These are phyloP conservation scores for Macrosiphum euphorbiae DNA, from an alignment of 2,888 invertebrate species.

Conservation along the genomic window DNA sequence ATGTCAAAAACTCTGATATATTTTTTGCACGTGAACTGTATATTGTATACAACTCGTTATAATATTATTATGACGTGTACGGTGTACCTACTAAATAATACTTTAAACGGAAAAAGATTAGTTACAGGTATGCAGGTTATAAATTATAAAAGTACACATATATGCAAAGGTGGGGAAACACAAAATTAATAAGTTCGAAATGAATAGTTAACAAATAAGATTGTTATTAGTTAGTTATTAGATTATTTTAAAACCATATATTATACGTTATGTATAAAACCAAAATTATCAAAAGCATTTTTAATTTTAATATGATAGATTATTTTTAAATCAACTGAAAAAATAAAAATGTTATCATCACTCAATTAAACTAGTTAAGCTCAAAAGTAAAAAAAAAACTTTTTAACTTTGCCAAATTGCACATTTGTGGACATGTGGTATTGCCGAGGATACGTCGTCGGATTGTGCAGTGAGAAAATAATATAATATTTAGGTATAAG, in stretches of 20 bases:
- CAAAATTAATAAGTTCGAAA: not conserved
- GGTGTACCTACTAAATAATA: not conserved
- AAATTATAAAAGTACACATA: not conserved
- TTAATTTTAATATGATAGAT: not conserved
- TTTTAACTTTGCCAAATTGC: not conserved
- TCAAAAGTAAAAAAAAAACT: not conserved
- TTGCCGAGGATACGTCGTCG: not conserved
- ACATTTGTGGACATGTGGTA: not conserved
- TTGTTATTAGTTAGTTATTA: too few species aligned
- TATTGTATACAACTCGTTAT: not conserved
- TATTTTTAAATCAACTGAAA: not conserved
- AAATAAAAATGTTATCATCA: not conserved
- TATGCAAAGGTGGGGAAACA: not conserved
- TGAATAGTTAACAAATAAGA: not conserved
- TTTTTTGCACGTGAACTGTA: slow-evolving; percentile 12
- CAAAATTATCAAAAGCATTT: too few species aligned
- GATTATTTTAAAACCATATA: too few species aligned
- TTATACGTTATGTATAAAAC: too few species aligned
- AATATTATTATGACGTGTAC: not conserved
- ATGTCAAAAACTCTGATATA: slow-evolving; percentile 8
- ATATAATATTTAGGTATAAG: not conserved
- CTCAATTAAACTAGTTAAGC: not conserved
- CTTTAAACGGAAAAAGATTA: not conserved
- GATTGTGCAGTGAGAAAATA: not conserved
- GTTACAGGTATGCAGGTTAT: not conserved